Evolutionary conservation across 2,113 vertebrate genomes (phyloP), one percentile per base, ranked within the genome.

Genomic region (Neotragus pygmaeus): DNA sequence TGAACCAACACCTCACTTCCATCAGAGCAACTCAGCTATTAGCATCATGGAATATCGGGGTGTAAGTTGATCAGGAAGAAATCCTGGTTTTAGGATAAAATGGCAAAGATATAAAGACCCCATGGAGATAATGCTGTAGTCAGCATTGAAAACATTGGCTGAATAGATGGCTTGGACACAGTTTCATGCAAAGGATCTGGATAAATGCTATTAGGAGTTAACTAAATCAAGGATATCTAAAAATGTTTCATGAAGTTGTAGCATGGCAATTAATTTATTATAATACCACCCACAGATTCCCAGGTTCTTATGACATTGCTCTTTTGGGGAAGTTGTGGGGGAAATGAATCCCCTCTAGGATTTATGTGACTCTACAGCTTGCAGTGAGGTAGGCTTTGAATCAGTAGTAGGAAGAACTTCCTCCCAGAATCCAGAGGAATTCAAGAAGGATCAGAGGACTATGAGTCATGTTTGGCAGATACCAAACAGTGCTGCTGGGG

Each of bases 391-490:
- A 45, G 60, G 6, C 62, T 64, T 92, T 94, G 82, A 66, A 60
- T 33, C 75, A 47, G 33, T 70, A 14, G 33, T 33, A n/a, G 36
- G 39, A 75, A 28, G 43, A 94, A 64, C 15, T 88, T 6, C 36
- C 47, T 86, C 28, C n/a, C 77, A 51, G 83, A 93, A 94, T 60
- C 62, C 45, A 85, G 90, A 91, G 47, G 91, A 45, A 91, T 66
- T 92, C 60, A 83, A 51, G 39, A 91, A 23, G 47, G n/a, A 27
- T 77, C 70, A 66, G 86, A 95, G 39, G 73, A 49, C 87, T 89
- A 30, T 93, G 96, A 97, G 57, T 97, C 94, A 97, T n/a, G 28
- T 80, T 96, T 93, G 94, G 90, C 89, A 94, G 14, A 39, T 14
- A 51, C 7, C 39, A 51, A 75, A 88, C 64, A 33, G 30, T 64